Base-by-base conservation (phyloP, 2,888 invertebrate genomes). In the Fissipunctia ypsillon region DNA sequence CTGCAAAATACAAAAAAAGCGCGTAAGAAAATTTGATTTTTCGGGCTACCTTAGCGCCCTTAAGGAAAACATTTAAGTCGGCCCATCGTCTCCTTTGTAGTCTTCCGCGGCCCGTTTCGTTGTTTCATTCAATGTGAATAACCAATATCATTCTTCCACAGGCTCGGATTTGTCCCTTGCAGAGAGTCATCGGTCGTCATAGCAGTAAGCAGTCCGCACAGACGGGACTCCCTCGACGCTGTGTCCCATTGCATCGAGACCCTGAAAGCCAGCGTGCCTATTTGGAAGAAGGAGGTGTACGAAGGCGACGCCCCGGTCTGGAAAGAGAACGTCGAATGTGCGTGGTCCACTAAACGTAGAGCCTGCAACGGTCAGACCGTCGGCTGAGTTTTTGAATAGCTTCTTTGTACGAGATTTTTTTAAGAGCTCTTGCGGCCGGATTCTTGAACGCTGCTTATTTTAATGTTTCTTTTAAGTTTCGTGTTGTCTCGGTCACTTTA, bases 201-300 rank as follows among this genome's bases (percentile, higher is more conserved):
- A 82, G 99, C 99, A 0, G 97, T 99, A 43, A 98, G 99, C 73
- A 98, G 99, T 22, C 97, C 98, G 0, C 99, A 99, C 93, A 97
- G 99, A 45, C 95, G 97, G 65, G 98, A 98, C 71, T 98, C 99
- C 0, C 95, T 99, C 10, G 97, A 97, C 86, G 98, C 99, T 3
- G 98, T 99, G 0, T 97, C 98, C 66, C 98, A 96, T 95, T 98
- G 98, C 84, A 99, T 99, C 83, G 98, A 99, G 86, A 97, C 97
- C 72, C 96, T 99, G 1, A 99, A 99, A 93, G 97, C 97, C 71
- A 97, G 97, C 41, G 99, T 99, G 48, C 99, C 99, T 0, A 99
- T 99, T 76, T 99, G 99, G 99, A 99, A 99, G 94, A 99, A 99
- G 93, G 99, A 99, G 96, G 96, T 98, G 38, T 99, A 99, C 92